phyloP scores from a whole-genome alignment of 2,888 invertebrate species.

The Brachyptera risi region DNA sequence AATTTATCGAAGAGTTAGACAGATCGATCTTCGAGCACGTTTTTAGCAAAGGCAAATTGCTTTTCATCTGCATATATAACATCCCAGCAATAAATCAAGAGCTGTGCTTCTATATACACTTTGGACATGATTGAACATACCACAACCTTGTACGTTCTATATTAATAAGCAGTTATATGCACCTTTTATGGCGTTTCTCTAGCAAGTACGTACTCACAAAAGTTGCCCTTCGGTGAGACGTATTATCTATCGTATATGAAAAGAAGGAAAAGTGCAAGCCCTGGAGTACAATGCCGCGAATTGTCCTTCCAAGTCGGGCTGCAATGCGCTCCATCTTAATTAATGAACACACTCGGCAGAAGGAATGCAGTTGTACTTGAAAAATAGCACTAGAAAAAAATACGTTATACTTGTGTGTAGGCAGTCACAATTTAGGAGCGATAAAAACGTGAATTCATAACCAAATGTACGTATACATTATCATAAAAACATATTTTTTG shows the following conservation, averaged over 20 bases:
- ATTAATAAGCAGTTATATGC: slow-evolving; percentile 4
- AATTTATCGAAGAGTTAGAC: no score
- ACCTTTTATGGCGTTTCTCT: slow-evolving; percentile 10
- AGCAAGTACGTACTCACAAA: neutral
- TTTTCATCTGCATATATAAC: no score
- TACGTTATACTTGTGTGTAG: neutral
- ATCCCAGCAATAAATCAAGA: neutral
- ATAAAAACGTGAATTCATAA: neutral
- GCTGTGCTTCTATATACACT: neutral
- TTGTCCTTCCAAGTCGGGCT: neutral
- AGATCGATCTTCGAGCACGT: no score
- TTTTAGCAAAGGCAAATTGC: no score
- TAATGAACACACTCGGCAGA: neutral
- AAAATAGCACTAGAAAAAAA: neutral
- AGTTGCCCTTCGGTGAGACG: neutral
- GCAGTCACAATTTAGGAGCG: neutral
- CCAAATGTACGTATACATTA: neutral
- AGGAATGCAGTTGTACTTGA: slow-evolving; percentile 12
- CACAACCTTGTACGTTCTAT: neutral
- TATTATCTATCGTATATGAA: neutral
- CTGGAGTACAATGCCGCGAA: slow-evolving; percentile 4
- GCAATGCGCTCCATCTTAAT: neutral
- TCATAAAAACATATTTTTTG: no score
- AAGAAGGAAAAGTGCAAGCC: slow-evolving; percentile 1
- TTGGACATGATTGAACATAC: neutral